phyloP scores from a whole-genome alignment of 2,797 vertebrate genomes.

The Iguana delicatissima region DNA sequence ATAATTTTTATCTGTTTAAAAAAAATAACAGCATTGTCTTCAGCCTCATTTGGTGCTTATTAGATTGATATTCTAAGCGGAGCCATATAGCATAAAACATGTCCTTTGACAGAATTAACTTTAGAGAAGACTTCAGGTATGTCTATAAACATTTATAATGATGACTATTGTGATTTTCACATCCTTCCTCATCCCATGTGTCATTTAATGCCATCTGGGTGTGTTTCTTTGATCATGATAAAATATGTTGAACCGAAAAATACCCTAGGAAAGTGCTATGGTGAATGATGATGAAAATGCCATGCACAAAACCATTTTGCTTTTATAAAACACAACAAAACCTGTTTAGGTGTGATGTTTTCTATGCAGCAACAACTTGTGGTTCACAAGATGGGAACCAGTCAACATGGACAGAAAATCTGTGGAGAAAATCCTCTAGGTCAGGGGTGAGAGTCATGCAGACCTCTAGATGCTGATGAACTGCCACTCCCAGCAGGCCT shows the following conservation, averaged over 20 bases:
- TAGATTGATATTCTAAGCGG: slow-evolving; percentile 86
- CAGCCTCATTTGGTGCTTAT: slow-evolving; percentile 85
- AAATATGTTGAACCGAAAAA: slow-evolving; percentile 54
- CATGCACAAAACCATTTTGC: slow-evolving; percentile 28
- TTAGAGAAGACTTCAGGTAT: slow-evolving; percentile 78
- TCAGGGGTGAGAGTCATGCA: too few relatives aligned
- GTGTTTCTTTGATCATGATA: slow-evolving; percentile 61
- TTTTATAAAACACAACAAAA: neutral
- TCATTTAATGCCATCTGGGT: slow-evolving; percentile 57
- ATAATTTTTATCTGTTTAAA: slow-evolving; percentile 86
- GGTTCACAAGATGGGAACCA: neutral
- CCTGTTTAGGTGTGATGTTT: neutral
- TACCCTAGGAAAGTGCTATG: slow-evolving; percentile 13
- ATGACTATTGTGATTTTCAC: slow-evolving; percentile 61
- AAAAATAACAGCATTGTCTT: slow-evolving; percentile 83
- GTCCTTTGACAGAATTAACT: slow-evolving; percentile 84
- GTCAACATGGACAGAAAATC: neutral
- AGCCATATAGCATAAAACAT: slow-evolving; percentile 82
- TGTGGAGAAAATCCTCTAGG: neutral
- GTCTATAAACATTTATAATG: slow-evolving; percentile 79
- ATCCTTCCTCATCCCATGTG: slow-evolving; percentile 61
- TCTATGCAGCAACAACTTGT: neutral
- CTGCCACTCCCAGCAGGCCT: too few relatives aligned
- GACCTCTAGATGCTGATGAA: too few relatives aligned
- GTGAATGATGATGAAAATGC: slow-evolving; percentile 49